Evolutionary conservation across 64 coral and sea anemone species (phyloP), one percentile per base, ranked within the genome.

Genomic region (Dendrophyllia cribrosa): DNA sequence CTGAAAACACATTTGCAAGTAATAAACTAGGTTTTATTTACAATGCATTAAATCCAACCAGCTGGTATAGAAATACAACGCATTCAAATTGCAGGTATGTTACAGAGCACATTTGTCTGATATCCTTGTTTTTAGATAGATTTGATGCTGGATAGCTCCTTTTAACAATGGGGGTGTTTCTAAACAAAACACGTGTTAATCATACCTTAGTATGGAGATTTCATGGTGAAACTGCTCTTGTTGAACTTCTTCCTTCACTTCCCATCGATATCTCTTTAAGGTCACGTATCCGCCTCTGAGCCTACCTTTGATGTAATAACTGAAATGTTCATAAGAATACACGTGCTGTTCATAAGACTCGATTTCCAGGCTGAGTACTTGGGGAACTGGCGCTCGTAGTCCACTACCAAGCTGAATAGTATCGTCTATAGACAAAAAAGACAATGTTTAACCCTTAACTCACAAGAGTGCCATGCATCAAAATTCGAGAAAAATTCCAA

Each of bases 201-300:
- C 58, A 23, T 51, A 95, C 96, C 96, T 95, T 17, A 98, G n/a
- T 14, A 86, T 58, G 34, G 56, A 49, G 15, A 86, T 66, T 74
- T 95, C 96, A n/a, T 90, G 89, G 8, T 88, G 59, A 70, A 98
- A 93, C 52, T 75, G 85, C 9, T 70, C 67, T 3, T 46, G 14
- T 25, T 87, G 26, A 34, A 79, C 21, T 17, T 86, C 81, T 50
- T 91, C 75, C 9, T 75, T 24, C 16, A 68, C 69, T 67, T 85
- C 49, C 7, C 50, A 34, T 13, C 75, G 78, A 52, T 92, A 92
- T 43, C 74, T 98, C 66, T 98, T 98, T n/a, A 98, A 72, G n/a
- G 78, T 96, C 15, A 95, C 93, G 7, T 19, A 15, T 4, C 59
- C 53, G 6, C 76, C 22, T 71, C 82, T 76, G 9, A 95, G 16